Evolutionary conservation across 1,140 invertebrate genomes (phyloP).

Genomic region (Meloidogyne chitwoodi): DNA sequence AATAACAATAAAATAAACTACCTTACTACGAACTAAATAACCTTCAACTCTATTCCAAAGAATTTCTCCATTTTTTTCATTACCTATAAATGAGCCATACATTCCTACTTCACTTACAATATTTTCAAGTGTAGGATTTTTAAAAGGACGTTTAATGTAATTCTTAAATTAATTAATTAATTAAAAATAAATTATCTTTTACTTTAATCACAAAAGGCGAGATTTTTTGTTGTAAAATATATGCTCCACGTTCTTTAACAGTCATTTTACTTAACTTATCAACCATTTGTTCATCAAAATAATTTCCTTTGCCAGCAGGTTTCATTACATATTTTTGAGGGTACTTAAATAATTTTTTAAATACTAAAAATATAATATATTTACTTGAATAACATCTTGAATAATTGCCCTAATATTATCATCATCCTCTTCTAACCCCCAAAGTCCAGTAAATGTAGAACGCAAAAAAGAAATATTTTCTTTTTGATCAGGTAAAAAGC

Average conservation of each 20-base stretch:
- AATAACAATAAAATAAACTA: too few species aligned
- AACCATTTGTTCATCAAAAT: slow-evolving; percentile 77
- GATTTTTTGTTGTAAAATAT: slow-evolving; percentile 82
- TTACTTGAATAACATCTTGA: slow-evolving; percentile 2
- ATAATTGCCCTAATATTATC: slow-evolving; percentile 41
- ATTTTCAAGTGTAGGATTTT: slow-evolving; percentile 64
- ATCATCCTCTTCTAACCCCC: slow-evolving; percentile 71
- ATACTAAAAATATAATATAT: neutral
- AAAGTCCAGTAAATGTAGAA: slow-evolving; percentile 82
- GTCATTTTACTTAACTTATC: slow-evolving; percentile 68
- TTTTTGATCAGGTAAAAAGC: slow-evolving; percentile 64
- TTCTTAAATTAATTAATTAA: slow-evolving; percentile 64
- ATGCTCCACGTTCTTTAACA: slow-evolving; percentile 73
- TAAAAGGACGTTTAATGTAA: slow-evolving; percentile 73
- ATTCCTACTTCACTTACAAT: slow-evolving; percentile 86
- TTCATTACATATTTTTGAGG: slow-evolving; percentile 87
- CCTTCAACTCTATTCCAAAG: slow-evolving; percentile 18
- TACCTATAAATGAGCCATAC: slow-evolving; percentile 70
- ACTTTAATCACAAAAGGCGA: slow-evolving; percentile 46
- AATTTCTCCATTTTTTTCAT: slow-evolving; percentile 70
- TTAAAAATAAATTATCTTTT: neutral
- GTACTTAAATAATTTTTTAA: slow-evolving; percentile 73
- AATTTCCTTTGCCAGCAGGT: slow-evolving; percentile 76
- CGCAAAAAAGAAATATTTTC: slow-evolving; percentile 67
- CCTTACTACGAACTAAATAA: slow-evolving; percentile 17